These are phyloP conservation scores for Bombyx huttoni DNA, from an alignment of 2,888 invertebrate species.

Conservation along the genomic window DNA sequence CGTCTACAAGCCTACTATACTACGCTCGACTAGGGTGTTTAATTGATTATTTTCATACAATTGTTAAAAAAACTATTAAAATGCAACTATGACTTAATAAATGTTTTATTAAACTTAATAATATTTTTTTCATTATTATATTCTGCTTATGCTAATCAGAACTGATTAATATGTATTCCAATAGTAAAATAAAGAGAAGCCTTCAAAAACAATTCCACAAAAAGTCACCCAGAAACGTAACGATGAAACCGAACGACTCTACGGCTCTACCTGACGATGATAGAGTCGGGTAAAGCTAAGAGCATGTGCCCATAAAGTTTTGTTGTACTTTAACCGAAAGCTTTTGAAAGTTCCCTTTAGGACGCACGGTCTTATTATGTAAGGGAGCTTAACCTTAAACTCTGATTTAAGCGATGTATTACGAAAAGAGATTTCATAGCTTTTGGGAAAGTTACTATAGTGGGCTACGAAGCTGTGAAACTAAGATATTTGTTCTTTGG, in stretches of 20 bases:
- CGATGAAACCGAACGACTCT: conserved; percentile 14
- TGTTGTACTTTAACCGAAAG: conserved; percentile 8
- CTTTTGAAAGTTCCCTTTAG: not conserved
- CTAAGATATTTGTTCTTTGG: not conserved
- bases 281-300: conserved; percentile 21
- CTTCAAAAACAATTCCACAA: conserved; percentile 1
- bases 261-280: conserved; percentile 3
- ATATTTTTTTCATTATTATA: no score
- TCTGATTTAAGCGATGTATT: not conserved
- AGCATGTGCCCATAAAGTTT: conserved; percentile 31
- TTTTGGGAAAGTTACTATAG: not conserved
- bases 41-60: no score
- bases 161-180: not conserved
- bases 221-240: conserved; percentile 14
- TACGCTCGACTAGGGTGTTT: no score
- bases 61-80: no score
- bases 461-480: not conserved
- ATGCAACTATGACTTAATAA: no score
- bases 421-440: not conserved
- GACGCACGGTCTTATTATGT: not conserved
- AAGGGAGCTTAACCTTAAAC: not conserved
- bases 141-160: no score
- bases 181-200: not conserved
- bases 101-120: no score
- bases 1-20: no score